Percentiles rank a stretch among this genome's conserved stretches.
Evolutionary conservation across 2,888 invertebrate species (phyloP).

Genomic region (Ischnus inquisitorius): DNA sequence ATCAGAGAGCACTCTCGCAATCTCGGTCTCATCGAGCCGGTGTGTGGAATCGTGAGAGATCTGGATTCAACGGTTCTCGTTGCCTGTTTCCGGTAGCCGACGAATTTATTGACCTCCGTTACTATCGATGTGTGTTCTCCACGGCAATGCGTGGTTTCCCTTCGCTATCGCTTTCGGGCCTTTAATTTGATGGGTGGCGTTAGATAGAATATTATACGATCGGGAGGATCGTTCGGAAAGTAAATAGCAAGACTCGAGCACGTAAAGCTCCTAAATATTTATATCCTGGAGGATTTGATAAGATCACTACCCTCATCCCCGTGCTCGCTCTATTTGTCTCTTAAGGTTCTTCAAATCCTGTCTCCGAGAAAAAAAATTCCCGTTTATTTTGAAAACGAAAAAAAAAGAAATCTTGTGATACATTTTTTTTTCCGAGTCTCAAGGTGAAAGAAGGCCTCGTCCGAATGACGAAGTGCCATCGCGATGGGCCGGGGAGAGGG

Average conservation of each 20-base stretch:
- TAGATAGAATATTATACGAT: conserved; percentile 54
- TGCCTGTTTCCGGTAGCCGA: conserved; percentile 59
- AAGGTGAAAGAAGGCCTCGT: neutral
- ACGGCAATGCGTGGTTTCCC: neutral
- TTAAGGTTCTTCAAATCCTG: no score
- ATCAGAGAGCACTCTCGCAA: neutral
- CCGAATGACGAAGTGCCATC: conserved; percentile 48
- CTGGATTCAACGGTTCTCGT: neutral
- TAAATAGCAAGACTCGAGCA: conserved; percentile 56
- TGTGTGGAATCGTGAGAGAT: neutral
- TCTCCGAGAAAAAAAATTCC: no score
- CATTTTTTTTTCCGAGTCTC: neutral
- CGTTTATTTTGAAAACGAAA: neutral
- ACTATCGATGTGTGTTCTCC: conserved; percentile 54
- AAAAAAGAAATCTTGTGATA: neutral
- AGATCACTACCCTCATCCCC: neutral
- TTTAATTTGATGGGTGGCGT: conserved; percentile 66
- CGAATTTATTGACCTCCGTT: conserved; percentile 66
- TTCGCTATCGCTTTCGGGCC: conserved; percentile 40
- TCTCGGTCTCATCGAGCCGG: neutral
- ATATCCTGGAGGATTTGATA: conserved; percentile 40
- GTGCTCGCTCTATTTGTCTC: no score
- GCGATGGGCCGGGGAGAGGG: conserved; percentile 2
- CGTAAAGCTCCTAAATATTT: conserved; percentile 57
- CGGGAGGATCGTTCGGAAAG: conserved; percentile 51